phyloP scores from a whole-genome alignment of 2,113 vertebrate species.

The Hippocampus barbouri region DNA sequence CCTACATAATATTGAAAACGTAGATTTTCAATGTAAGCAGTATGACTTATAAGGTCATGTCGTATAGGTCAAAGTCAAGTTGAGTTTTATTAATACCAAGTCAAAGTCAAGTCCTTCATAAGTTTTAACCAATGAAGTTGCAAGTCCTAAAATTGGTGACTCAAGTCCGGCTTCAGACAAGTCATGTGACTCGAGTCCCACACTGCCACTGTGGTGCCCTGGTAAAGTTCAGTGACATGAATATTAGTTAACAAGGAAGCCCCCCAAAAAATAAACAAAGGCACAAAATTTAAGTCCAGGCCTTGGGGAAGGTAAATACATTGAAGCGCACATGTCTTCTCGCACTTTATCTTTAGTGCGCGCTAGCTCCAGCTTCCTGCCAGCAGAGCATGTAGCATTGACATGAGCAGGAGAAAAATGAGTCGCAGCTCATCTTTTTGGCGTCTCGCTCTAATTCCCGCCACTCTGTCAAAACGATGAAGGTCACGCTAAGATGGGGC shows the following conservation, averaged over 20 bases:
- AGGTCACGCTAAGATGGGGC: conserved; percentile 59
- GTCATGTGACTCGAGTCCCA: too few species aligned
- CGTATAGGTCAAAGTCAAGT: too few species aligned
- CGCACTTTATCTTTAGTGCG: conserved; percentile 19
- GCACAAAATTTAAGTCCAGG: not conserved
- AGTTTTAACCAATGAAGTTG: too few species aligned
- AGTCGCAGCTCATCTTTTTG: conserved; percentile 30
- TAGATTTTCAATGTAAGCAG: too few species aligned
- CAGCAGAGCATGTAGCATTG: conserved; percentile 27
- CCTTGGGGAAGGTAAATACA: not conserved
- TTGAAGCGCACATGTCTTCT: not conserved
- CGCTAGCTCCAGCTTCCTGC: conserved; percentile 38
- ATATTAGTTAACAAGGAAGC: conserved; percentile 6
- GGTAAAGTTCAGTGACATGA: too few species aligned
- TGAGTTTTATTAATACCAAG: too few species aligned
- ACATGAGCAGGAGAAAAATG: conserved; percentile 6
- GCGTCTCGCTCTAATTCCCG: conserved; percentile 39
- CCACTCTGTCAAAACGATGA: conserved; percentile 64
- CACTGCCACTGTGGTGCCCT: too few species aligned
- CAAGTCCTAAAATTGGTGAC: too few species aligned
- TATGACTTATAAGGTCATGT: too few species aligned
- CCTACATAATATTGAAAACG: too few species aligned
- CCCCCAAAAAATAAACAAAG: not conserved
- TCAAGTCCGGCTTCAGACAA: too few species aligned
- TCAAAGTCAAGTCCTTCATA: too few species aligned